A percentile compares a stretch with the other conserved stretches of the same genome.
phyloP scores from a whole-genome alignment of 2,888 invertebrate genomes.

The Calliopum simillimum region DNA sequence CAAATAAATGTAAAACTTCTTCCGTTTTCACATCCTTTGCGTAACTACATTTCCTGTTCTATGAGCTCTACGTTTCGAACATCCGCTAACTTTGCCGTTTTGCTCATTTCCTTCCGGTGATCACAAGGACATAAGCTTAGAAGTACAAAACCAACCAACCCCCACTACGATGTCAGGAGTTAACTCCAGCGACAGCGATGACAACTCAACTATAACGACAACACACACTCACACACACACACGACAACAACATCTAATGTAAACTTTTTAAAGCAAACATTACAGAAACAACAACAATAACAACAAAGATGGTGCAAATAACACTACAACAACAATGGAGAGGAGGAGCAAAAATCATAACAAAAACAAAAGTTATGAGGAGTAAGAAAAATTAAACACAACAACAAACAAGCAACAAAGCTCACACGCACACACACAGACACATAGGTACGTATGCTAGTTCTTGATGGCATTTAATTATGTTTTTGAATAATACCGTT shows the following conservation, averaged over 20 bases:
- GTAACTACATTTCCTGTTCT: slow-evolving; percentile 47
- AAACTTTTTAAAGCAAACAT: slow-evolving; percentile 1
- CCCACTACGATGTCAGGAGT: background rate
- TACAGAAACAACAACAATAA: background rate
- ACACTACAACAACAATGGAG: slow-evolving; percentile 3
- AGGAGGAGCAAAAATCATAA: background rate
- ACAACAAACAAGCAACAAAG: slow-evolving; percentile 17
- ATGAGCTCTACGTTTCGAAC: slow-evolving; percentile 44
- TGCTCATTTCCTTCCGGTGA: slow-evolving; percentile 61
- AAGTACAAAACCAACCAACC: background rate
- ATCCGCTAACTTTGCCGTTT: slow-evolving; percentile 62
- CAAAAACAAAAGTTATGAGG: slow-evolving; percentile 7
- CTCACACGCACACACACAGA: slow-evolving; percentile 6
- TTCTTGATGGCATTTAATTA: slow-evolving; percentile 42
- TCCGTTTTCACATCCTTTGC: slow-evolving; percentile 57
- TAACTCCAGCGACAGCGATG: background rate
- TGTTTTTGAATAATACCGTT: slow-evolving; percentile 37
- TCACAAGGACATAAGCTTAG: slow-evolving; percentile 44
- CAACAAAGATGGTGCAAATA: background rate
- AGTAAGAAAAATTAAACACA: slow-evolving; percentile 9
- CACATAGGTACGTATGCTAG: slow-evolving; percentile 22
- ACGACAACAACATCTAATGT: slow-evolving; percentile 11
- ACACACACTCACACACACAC: background rate
- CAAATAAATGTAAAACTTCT: slow-evolving; percentile 60
- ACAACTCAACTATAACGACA: slow-evolving; percentile 5